A percentile compares a stretch with the other conserved stretches of the same genome.
phyloP scores from a whole-genome alignment of 2,888 invertebrate species.

The Romanomermis culicivorax region DNA sequence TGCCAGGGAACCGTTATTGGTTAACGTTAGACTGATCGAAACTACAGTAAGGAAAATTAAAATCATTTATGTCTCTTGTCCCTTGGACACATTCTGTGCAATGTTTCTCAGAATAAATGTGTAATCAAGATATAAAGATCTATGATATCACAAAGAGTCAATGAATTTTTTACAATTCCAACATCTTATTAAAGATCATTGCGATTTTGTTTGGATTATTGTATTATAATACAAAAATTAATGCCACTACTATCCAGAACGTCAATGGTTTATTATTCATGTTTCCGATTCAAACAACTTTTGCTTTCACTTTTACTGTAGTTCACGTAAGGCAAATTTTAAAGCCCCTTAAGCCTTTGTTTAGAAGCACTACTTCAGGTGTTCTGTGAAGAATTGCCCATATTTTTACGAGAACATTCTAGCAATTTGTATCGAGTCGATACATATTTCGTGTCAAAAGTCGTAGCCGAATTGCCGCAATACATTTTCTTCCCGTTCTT shows the following conservation, averaged over 20 bases:
- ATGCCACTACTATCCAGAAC: constrained; percentile 76
- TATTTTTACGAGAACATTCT: constrained; percentile 65
- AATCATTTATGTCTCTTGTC: no score
- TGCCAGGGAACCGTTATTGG: constrained; percentile 66
- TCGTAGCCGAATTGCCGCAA: constrained; percentile 58
- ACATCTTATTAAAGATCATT: constrained; percentile 44
- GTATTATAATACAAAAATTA: constrained; percentile 55
- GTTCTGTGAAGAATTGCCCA: constrained; percentile 65
- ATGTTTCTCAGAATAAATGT: no score
- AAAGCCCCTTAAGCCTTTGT: not conserved
- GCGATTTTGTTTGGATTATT: constrained; percentile 63
- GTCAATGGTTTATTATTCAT: constrained; percentile 76
- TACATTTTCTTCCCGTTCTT: constrained; percentile 59
- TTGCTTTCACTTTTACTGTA: constrained; percentile 76
- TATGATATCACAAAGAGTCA: no score
- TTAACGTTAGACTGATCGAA: constrained; percentile 66
- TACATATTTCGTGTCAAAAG: constrained; percentile 64
- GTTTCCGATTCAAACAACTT: constrained; percentile 78
- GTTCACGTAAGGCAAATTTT: constrained; percentile 49
- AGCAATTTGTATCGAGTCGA: constrained; percentile 75
- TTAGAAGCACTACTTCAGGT: constrained; percentile 39
- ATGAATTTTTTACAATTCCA: not conserved
- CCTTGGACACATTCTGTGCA: no score
- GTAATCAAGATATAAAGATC: no score
- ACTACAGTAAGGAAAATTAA: constrained; percentile 54